A percentile compares a stretch with the other conserved stretches of the same genome.
phyloP scores from a whole-genome alignment of 2,113 vertebrate genomes.

The Bubo blakistoni region DNA sequence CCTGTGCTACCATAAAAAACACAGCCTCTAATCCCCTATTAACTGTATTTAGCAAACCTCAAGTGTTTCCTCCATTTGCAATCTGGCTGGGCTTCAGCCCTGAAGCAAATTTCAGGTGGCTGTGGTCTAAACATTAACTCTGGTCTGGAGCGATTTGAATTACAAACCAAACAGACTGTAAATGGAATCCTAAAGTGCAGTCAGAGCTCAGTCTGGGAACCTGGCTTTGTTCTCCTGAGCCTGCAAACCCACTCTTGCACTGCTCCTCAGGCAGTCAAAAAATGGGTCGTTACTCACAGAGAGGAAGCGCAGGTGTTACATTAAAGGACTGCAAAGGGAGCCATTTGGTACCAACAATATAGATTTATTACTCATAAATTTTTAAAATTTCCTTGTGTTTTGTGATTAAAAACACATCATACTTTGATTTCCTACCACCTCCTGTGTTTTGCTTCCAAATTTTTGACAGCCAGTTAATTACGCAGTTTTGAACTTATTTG shows the following conservation, averaged over 20 bases:
- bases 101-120: slow-evolving; percentile 65
- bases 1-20: slow-evolving; percentile 57
- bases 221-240: slow-evolving; percentile 62
- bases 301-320: slow-evolving; percentile 64
- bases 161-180: slow-evolving; percentile 66
- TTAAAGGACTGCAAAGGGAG: slow-evolving; percentile 59
- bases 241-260: slow-evolving; percentile 42
- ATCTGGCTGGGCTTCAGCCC: slow-evolving; percentile 52
- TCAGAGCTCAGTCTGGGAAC: slow-evolving; percentile 47
- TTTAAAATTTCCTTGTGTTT: slow-evolving; percentile 54
- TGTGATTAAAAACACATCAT: slow-evolving; percentile 62
- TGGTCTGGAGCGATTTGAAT: slow-evolving; percentile 55
- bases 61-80: slow-evolving; percentile 65
- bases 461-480: slow-evolving; percentile 65
- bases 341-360: slow-evolving; percentile 49
- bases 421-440: slow-evolving; percentile 60
- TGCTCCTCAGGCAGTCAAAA: slow-evolving; percentile 36
- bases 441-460: slow-evolving; percentile 48
- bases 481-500: slow-evolving; percentile 44
- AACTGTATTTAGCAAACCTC: slow-evolving; percentile 66
- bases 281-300: slow-evolving; percentile 23
- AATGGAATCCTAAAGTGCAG: slow-evolving; percentile 53
- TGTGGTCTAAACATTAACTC: slow-evolving; percentile 66
- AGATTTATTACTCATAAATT: slow-evolving; percentile 58
- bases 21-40: slow-evolving; percentile 64